Base-by-base conservation (phyloP, 2,888 invertebrate genomes). In the Asteroscopus sphinx region DNA sequence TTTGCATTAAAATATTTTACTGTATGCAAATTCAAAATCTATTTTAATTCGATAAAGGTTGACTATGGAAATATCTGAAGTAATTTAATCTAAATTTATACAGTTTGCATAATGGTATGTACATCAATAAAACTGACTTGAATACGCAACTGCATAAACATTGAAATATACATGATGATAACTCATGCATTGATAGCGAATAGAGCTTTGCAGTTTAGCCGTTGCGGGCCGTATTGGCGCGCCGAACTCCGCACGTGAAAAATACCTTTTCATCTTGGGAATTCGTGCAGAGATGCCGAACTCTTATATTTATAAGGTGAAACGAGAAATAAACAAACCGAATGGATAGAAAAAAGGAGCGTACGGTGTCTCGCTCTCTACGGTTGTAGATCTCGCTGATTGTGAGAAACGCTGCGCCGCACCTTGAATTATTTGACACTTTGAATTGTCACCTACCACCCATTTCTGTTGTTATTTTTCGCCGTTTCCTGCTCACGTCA, bases 231-330 rank as follows among this genome's bases (percentile, higher is more conserved):
- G 80, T 72, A 77, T 70, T 76, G 79, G 79, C 80, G 79, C 77
- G 76, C 69, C 77, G 73, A 76, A 79, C 81, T 82, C 77, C 80
- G 77, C 79, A 83, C 84, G 88, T 89, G 91, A 90, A 91, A 92
- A 92, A 93, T 90, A 90, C 86, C 87, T 86, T 89, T 92, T 91
- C 88, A 91, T 90, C 93, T 90, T 85, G 92, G 91, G 92, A 92
- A 92, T 93, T 91, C 90, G 88, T 84, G 86, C 82, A 81, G 82
- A 87, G 87, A 87, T 89, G 86, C 89, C 90, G 85, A 91, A 91
- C 89, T 90, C 89, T 88, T 91, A 89, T 91, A 92, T 91, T 91
- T 92, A 92, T 92, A 91, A 87, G 89, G 86, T 81, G 87, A 83
- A 89, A 86, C 82, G 83, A 82, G 86, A 88, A 90, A 92, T 92